A percentile compares a stretch with the other conserved stretches of the same genome.
phyloP scores from a whole-genome alignment of 2,888 invertebrate genomes.

The Halocaridina rubra region DNA sequence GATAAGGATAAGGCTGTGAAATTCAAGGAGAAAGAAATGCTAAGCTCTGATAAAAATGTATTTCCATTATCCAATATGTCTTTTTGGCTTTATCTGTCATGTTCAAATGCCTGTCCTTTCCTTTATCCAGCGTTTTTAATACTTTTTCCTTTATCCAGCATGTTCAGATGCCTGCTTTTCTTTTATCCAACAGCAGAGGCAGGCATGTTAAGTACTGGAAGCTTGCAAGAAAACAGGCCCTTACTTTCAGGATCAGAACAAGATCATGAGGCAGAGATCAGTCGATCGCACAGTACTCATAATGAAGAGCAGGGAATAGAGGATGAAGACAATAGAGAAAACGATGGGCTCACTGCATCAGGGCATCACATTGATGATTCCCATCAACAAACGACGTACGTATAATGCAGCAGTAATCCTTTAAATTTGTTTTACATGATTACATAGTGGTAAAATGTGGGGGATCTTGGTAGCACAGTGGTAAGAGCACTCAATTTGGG shows the following conservation, averaged over 20 bases:
- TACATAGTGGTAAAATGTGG: background rate
- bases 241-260: constrained; percentile 21
- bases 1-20: no score
- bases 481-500: no score
- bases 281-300: background rate
- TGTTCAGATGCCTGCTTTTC: no score
- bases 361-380: constrained; percentile 47
- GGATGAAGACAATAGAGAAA: background rate
- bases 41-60: no score
- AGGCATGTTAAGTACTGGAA: no score
- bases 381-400: constrained; percentile 48
- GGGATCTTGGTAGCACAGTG: background rate
- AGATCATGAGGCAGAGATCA: constrained; percentile 2
- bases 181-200: no score
- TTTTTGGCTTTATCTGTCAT: no score
- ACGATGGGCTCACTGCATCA: constrained; percentile 43
- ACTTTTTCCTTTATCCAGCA: no score
- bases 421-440: background rate
- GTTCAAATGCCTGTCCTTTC: no score
- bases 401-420: background rate
- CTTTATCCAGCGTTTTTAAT: no score
- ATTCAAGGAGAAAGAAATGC: no score
- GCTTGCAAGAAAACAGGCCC: constrained; percentile 24
- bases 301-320: background rate
- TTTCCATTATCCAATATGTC: no score